Conservation (phyloP, 2,797 vertebrate species). For the Thalassophryne amazonica region DNA sequence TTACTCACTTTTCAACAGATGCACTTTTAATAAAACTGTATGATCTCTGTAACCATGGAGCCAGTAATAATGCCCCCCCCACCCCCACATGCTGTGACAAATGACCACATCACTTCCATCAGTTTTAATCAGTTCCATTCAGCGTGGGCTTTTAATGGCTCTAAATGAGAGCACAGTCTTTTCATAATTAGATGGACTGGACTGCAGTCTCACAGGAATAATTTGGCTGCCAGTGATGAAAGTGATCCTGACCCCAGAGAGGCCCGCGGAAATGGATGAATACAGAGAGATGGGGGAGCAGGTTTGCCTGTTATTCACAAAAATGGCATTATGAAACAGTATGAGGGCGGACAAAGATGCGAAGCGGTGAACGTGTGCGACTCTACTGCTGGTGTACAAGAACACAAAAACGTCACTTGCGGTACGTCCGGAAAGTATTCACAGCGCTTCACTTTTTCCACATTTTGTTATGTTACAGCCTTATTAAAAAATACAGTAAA, state of each 20-base stretch:
- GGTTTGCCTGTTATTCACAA: slow-evolving; percentile 6
- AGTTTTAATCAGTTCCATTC: slow-evolving; percentile 39
- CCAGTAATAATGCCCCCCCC: slow-evolving; percentile 10
- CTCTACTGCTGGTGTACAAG: neutral
- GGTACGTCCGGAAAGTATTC: too few species aligned
- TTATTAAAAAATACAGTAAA: too few species aligned
- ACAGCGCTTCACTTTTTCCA: too few species aligned
- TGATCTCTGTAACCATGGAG: neutral
- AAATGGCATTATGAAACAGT: slow-evolving; percentile 9
- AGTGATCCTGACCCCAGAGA: slow-evolving; percentile 19
- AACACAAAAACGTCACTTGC: slow-evolving; percentile 18
- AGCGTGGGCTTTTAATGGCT: slow-evolving; percentile 26
- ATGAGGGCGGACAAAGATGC: neutral
- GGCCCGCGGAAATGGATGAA: slow-evolving; percentile 17
- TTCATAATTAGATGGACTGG: slow-evolving; percentile 30
- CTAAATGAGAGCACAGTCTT: slow-evolving; percentile 9
- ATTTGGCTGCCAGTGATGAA: slow-evolving; percentile 20
- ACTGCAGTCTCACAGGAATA: slow-evolving; percentile 22
- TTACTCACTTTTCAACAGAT: too few species aligned
- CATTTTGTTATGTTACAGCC: too few species aligned
- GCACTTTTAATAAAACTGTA: slow-evolving; percentile 11
- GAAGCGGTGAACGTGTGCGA: neutral
- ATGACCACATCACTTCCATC: slow-evolving; percentile 34
- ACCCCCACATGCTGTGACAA: slow-evolving; percentile 49
- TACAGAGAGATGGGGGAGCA: slow-evolving; percentile 8